A percentile compares a stretch with the other conserved stretches of the same genome.
Conservation (phyloP, 1,140 invertebrate genomes). For the Hylaeus anthracinus region DNA sequence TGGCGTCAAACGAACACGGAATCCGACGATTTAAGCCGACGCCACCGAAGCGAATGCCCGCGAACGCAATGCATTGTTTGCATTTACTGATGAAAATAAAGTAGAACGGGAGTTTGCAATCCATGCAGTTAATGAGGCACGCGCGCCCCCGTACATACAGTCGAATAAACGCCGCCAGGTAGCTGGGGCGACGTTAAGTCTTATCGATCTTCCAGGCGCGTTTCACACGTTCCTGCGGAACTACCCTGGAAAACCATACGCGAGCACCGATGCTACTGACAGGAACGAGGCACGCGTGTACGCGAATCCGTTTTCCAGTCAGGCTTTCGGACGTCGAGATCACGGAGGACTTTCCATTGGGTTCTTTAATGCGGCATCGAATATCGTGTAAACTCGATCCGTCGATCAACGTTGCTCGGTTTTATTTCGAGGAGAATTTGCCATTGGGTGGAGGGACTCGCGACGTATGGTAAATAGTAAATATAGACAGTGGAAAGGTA, state of each 20-base stretch:
- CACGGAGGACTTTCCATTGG: background rate
- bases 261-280: background rate
- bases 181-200: slow-evolving; percentile 1
- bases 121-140: slow-evolving; percentile 33
- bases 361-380: background rate
- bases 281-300: background rate
- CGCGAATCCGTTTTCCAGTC: background rate
- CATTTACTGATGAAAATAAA: slow-evolving; percentile 56
- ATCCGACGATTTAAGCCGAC: slow-evolving; percentile 47
- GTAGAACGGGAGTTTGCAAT: background rate
- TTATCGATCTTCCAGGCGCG: slow-evolving; percentile 36
- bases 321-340: background rate
- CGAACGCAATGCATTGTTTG: slow-evolving; percentile 36
- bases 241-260: slow-evolving; percentile 3
- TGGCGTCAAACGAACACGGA: slow-evolving; percentile 42
- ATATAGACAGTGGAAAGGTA: no score
- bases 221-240: background rate
- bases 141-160: background rate
- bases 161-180: slow-evolving; percentile 20
- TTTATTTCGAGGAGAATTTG: background rate
- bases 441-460: background rate
- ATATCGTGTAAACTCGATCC: background rate
- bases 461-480: no score
- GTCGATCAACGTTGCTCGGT: background rate
- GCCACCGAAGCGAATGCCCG: slow-evolving; percentile 15